These are phyloP conservation scores for Buceros bicornis DNA, from an alignment of 2,797 vertebrate species.

Conservation along the genomic window DNA sequence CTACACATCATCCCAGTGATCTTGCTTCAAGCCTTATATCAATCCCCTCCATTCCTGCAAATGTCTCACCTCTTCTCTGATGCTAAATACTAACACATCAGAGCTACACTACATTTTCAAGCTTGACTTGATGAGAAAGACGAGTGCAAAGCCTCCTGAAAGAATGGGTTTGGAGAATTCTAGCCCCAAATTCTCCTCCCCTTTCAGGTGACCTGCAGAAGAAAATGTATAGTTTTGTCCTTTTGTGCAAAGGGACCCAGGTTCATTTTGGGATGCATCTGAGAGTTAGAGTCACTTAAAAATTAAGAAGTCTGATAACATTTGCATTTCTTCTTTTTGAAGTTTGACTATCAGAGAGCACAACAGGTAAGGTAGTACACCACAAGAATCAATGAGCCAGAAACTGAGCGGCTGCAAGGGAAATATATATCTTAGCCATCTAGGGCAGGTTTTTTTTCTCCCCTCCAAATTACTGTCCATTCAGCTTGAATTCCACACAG, in stretches of 20 bases:
- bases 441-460: neutral
- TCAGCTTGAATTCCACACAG: neutral
- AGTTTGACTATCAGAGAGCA: neutral
- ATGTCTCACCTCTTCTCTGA: neutral
- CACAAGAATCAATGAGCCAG: neutral
- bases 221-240: neutral
- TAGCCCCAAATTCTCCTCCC: neutral
- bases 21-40: neutral
- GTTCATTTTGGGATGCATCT: neutral
- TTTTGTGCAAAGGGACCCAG: neutral
- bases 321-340: neutral
- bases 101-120: neutral
- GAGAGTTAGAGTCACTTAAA: neutral
- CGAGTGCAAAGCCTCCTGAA: neutral
- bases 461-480: neutral
- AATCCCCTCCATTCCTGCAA: neutral
- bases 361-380: neutral
- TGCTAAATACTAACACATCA: neutral
- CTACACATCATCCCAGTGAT: accelerated
- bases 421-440: neutral
- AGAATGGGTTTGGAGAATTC: neutral
- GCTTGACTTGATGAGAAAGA: neutral
- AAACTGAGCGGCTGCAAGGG: neutral
- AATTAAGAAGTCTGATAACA: neutral
- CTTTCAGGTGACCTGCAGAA: neutral